Base-by-base conservation (phyloP, 37 sponge, comb jelly and placozoan genomes). In the Bolinopsis microptera region DNA sequence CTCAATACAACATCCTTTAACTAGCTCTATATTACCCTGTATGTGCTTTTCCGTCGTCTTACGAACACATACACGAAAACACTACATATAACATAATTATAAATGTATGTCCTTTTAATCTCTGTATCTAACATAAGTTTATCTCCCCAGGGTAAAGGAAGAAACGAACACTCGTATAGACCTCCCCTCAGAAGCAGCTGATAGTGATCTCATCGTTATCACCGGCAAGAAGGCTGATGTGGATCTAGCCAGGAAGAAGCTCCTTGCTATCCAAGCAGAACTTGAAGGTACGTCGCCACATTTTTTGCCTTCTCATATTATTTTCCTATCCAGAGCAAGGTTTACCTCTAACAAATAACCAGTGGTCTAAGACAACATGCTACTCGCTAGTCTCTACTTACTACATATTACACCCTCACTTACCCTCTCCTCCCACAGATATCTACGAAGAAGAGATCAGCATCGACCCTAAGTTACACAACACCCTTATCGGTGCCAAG, bases 101-200 rank as follows among this genome's bases (percentile, higher is more conserved):
- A n/a, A n/a, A n/a, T n/a, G n/a, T n/a, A n/a, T n/a, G n/a, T n/a
- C n/a, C n/a, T n/a, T n/a, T n/a, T n/a, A n/a, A n/a, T n/a, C n/a
- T n/a, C n/a, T n/a, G n/a, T n/a, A n/a, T n/a, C n/a, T n/a, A n/a
- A n/a, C n/a, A n/a, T n/a, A n/a, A n/a, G n/a, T n/a, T n/a, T n/a
- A n/a, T n/a, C n/a, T n/a, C n/a, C 61, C 39, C 22, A 39, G 93
- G 93, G 95, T 97, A 33, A 95, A 96, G 22, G 95, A 96, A 33
- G 98, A 97, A 38, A 96, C 98, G 22, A 93, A 94, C 92, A 95
- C 96, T 5, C 86, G 82, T 40, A 96, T 97, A 39, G 96, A 96
- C 23, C 94, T 97, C 3, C 98, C 98, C 32, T 83, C 83, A 8
- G 97, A 97, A 92, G 93, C 88, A 69, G 95, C 93, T 74, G 95